Base-by-base conservation (phyloP, 2,888 invertebrate species). In the Agelastica alni region DNA sequence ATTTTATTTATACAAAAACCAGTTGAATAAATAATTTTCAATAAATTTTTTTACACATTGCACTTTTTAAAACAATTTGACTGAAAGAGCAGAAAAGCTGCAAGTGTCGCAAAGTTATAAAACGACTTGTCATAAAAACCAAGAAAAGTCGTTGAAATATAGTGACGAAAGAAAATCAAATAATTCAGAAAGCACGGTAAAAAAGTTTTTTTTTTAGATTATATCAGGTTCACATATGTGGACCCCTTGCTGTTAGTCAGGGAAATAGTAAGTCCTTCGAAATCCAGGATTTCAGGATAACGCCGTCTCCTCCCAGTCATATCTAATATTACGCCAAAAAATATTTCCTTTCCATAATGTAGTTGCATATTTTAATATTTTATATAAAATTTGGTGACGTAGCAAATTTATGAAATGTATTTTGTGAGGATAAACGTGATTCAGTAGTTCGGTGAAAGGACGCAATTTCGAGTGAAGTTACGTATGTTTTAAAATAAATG, bases 321-420 rank as follows among this genome's bases (percentile, higher is more conserved):
- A 70, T 68, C 70, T 66, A 62, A 63, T 65, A 64, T 62, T 58
- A 59, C 56, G 53, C 58, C 59, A 64, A 70, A 68, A 71, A 70
- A 72, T 72, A 70, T 69, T 68, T 69, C 63, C 65, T 62, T 60
- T 64, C 64, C 64, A 61, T 62, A 61, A 59, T 62, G 61, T 64
- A 57, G 62, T 64, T 60, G 73, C 67, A 73, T 74, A 73, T 71
- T 69, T 72, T 73, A 73, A 71, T 71, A 72, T 70, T 70, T 72
- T 70, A 65, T 53, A 58, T 60, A 37, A 55, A 36, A 56, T n/a
- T n/a, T 53, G 16, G 32, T 58, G 46, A 56, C 22, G 42, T 44
- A 43, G 47, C 39, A 51, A 53, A 58, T 58, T 53, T 53, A 58
- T 53, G 46, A 46, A 42, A 53, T 57, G 42, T 53, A 53, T 53